phyloP scores from a whole-genome alignment of 2,888 invertebrate genomes.

The Zele albiditarsus region DNA sequence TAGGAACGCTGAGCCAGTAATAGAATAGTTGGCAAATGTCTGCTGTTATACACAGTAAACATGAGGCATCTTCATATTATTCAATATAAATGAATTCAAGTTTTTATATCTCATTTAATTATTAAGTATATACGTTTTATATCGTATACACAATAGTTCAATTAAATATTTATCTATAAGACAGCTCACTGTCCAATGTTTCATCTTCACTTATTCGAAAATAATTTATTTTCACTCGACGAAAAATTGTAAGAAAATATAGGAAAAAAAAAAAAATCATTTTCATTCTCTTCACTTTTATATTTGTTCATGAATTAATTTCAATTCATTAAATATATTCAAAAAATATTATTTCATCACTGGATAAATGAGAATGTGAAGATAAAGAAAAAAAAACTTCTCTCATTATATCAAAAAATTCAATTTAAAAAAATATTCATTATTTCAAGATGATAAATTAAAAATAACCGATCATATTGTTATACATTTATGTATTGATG shows the following conservation, averaged over 20 bases:
- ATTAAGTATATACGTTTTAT: constrained; percentile 46
- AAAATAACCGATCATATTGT: constrained; percentile 15
- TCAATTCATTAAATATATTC: background rate
- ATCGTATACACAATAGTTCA: background rate
- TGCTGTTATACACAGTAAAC: constrained; percentile 30
- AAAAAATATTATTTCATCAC: background rate
- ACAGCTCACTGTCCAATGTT: background rate
- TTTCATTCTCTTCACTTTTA: background rate
- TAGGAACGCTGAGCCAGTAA: constrained; percentile 32
- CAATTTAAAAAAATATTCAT: background rate
- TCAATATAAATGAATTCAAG: constrained; percentile 29
- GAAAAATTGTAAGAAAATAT: background rate
- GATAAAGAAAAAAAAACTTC: background rate
- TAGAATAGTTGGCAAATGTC: constrained; percentile 49
- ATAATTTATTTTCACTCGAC: background rate
- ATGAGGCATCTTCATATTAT: constrained; percentile 43
- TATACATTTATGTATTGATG: constrained; percentile 1
- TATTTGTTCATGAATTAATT: background rate
- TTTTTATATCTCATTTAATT: constrained; percentile 31
- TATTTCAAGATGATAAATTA: background rate
- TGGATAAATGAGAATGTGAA: background rate
- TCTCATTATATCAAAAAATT: background rate
- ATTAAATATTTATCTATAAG: background rate
- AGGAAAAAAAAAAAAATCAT: too few species aligned
- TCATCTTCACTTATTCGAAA: background rate